Evolutionary conservation across 2,113 vertebrate species (phyloP).

Genomic region (Sturnus vulgaris): DNA sequence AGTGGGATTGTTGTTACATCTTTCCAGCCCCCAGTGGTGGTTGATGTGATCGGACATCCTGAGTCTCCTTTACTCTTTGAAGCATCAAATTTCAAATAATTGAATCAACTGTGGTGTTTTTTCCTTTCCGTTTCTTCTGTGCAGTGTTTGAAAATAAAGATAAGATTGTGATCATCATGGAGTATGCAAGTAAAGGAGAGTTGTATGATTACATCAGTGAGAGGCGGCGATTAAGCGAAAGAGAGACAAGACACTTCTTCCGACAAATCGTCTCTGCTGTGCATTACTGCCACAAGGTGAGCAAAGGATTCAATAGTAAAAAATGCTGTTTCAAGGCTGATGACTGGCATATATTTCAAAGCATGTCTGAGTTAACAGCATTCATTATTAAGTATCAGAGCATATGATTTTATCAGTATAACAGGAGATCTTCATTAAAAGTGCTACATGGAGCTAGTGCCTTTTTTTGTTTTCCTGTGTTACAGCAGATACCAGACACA

Average conservation of each 20-base stretch:
- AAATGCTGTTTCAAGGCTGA: neutral
- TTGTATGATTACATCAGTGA: conserved; percentile 98
- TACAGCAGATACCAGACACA: neutral
- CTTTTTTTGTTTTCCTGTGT: neutral
- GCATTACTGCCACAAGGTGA: conserved; percentile 97
- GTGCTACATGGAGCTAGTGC: neutral
- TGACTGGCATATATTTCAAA: neutral
- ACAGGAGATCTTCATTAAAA: neutral
- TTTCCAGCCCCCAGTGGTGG: neutral
- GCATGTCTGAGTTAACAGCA: neutral
- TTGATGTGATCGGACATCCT: neutral
- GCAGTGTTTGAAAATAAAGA: conserved; percentile 98
- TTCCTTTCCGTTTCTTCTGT: neutral
- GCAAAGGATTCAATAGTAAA: neutral
- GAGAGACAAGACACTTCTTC: conserved; percentile 95
- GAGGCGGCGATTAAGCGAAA: conserved; percentile 85
- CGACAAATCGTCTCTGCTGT: conserved; percentile 96
- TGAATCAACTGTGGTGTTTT: neutral
- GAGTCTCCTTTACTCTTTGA: neutral
- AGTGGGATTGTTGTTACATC: neutral
- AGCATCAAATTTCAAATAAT: neutral
- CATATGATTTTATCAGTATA: neutral
- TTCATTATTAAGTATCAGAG: neutral
- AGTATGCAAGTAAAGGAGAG: conserved; percentile 92
- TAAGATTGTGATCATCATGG: conserved; percentile 99